Conservation (phyloP, 2,888 invertebrate species). For the Amphipyra tragopoginis region DNA sequence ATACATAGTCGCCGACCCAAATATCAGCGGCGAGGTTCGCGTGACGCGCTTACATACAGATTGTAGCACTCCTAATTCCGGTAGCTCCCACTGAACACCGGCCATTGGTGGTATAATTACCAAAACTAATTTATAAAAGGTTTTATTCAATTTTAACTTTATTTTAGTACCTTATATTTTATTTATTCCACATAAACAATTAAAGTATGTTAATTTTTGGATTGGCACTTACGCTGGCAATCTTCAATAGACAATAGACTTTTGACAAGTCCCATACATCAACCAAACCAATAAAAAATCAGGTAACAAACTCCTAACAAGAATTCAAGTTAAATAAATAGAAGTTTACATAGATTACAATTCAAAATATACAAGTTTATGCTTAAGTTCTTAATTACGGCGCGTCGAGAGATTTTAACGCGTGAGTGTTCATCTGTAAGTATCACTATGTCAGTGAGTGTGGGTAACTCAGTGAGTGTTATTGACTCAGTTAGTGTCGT, state of each 20-base stretch:
- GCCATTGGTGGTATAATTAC: conserved; percentile 44
- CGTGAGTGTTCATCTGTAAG: neutral
- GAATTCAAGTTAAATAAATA: conserved; percentile 56
- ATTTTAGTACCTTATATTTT: conserved; percentile 6
- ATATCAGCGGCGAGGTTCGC: conserved; percentile 44
- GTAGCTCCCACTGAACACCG: conserved; percentile 46
- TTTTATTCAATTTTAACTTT: conserved; percentile 13
- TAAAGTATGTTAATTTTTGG: conserved; percentile 30
- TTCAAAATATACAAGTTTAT: conserved; percentile 33
- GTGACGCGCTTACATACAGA: conserved; percentile 48
- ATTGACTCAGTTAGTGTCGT: neutral
- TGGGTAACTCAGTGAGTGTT: too few relatives aligned
- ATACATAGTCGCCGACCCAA: conserved; percentile 51
- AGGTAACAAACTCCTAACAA: conserved; percentile 61
- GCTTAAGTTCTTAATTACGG: conserved; percentile 22
- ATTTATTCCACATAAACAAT: neutral
- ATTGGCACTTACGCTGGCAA: conserved; percentile 44
- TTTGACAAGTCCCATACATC: neutral
- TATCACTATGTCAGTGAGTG: too few relatives aligned
- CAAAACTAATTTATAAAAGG: conserved; percentile 43
- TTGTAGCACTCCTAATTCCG: conserved; percentile 57
- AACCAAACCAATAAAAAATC: conserved; percentile 44
- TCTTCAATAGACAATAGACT: conserved; percentile 7
- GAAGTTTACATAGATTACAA: conserved; percentile 53
- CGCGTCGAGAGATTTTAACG: neutral